A percentile compares a stretch with the other conserved stretches of the same genome.
Conservation (phyloP, 2,113 vertebrate genomes). For the Gymnobelideus leadbeateri region DNA sequence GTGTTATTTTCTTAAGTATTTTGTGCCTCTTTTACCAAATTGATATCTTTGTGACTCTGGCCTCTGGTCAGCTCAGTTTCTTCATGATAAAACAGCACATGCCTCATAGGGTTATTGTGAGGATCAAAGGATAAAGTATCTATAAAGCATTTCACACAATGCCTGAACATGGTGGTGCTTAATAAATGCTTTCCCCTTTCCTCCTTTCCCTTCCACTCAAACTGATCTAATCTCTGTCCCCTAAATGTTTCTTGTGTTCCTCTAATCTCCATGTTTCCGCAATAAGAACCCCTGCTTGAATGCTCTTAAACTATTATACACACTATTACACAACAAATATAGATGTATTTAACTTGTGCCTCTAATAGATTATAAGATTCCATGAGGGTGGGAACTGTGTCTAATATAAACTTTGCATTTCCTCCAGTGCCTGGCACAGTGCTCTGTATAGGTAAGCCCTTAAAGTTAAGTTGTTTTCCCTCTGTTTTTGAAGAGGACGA, state of each 20-base stretch:
- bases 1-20: not conserved
- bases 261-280: not conserved
- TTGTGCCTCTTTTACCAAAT: too few relatives aligned
- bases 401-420: not conserved
- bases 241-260: not conserved
- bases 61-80: not conserved
- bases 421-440: not conserved
- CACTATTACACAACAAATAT: not conserved
- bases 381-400: not conserved
- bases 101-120: too few relatives aligned
- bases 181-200: not conserved
- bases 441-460: not conserved
- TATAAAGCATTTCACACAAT: not conserved
- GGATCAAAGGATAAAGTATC: not conserved
- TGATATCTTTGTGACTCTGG: too few relatives aligned
- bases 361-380: not conserved
- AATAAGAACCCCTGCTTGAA: not conserved
- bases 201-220: not conserved
- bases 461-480: not conserved
- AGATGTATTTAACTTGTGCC: not conserved
- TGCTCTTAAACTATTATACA: not conserved
- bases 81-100: not conserved
- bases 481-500: not conserved
- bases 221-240: not conserved
- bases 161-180: not conserved